Conservation (phyloP, 2,113 vertebrate genomes). For the Eptesicus fuscus region DNA sequence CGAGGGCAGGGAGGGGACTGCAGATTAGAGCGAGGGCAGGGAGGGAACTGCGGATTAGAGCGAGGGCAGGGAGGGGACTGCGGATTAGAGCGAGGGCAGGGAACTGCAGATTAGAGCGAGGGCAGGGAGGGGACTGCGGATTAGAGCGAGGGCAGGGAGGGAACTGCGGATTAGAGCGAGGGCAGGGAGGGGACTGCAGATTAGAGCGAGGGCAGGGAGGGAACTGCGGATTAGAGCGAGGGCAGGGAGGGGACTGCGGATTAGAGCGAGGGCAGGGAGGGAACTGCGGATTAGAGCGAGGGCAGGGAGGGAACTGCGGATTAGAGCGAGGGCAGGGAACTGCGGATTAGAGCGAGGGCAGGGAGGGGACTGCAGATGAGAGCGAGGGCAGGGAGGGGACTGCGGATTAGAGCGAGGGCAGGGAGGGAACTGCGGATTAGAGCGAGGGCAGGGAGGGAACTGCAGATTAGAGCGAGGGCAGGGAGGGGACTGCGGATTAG, state of each 20-base stretch:
- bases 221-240: too few species aligned
- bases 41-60: background rate
- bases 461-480: background rate
- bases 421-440: too few species aligned
- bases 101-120: fast-evolving
- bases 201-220: background rate
- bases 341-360: background rate
- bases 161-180: background rate
- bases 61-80: fast-evolving
- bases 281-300: background rate
- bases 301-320: too few species aligned
- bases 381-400: background rate
- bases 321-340: background rate
- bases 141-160: background rate
- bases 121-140: too few species aligned
- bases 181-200: too few species aligned
- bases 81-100: background rate
- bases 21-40: background rate
- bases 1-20: fast-evolving
- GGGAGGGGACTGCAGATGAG: fast-evolving
- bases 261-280: background rate
- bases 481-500: too few species aligned
- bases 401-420: background rate
- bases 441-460: background rate
- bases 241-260: too few species aligned